A percentile compares a stretch with the other conserved stretches of the same genome.
phyloP scores from a whole-genome alignment of 2,888 invertebrate genomes.

The Eucera pruinosa region DNA sequence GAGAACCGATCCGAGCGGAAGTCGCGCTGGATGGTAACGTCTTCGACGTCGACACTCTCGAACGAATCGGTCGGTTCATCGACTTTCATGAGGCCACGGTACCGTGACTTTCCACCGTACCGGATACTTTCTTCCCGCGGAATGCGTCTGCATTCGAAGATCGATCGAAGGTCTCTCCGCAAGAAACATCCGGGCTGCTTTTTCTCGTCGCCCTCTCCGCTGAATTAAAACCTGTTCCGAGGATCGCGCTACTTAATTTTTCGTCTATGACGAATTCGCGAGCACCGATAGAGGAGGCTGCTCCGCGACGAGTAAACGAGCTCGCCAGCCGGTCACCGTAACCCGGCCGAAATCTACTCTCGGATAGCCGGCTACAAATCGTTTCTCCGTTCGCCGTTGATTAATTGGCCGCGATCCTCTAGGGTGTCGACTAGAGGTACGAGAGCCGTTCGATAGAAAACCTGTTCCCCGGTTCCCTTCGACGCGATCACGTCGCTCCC shows the following conservation, averaged over 20 bases:
- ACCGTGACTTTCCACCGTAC: constrained; percentile 69
- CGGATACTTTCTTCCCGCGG: too few relatives aligned
- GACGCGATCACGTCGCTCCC: constrained; percentile 63
- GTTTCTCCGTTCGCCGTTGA: constrained; percentile 41
- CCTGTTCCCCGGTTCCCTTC: constrained; percentile 59
- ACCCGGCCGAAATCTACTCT: too few relatives aligned
- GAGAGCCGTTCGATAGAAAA: constrained; percentile 56
- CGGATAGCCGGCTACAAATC: constrained; percentile 31
- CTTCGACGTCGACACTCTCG: constrained; percentile 53
- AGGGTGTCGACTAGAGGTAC: constrained; percentile 62
- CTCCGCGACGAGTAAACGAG: too few relatives aligned
- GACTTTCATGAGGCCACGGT: constrained; percentile 66
- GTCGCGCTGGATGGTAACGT: constrained; percentile 45
- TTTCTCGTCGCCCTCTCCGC: too few relatives aligned
- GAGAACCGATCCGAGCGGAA: constrained; percentile 51
- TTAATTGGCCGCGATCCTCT: constrained; percentile 60
- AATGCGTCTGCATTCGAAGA: too few relatives aligned
- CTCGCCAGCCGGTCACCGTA: too few relatives aligned
- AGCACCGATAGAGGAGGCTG: too few relatives aligned
- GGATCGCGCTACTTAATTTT: too few relatives aligned
- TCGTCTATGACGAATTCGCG: too few relatives aligned
- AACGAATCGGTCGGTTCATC: constrained; percentile 68
- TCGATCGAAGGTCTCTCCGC: too few relatives aligned
- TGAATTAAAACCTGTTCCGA: too few relatives aligned
- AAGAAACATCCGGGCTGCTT: too few relatives aligned